These are phyloP conservation scores for Melinaea menophilus DNA, from an alignment of 2,888 invertebrate species.

Conservation along the genomic window DNA sequence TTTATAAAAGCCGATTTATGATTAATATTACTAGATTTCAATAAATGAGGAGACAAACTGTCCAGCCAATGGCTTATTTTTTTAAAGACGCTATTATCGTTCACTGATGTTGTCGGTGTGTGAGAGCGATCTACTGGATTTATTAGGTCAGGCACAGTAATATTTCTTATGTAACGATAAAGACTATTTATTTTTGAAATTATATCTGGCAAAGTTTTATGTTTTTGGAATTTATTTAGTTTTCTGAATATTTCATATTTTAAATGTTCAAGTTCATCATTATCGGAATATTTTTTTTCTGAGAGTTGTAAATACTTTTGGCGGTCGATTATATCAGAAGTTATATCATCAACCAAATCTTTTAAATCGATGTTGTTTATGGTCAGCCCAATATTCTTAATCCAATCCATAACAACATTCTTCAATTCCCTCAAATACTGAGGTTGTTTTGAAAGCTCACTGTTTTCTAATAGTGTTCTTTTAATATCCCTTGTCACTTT, in stretches of 20 bases:
- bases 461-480: neutral
- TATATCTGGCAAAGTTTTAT: conserved; percentile 14
- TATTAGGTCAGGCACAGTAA: conserved; percentile 5
- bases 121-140: neutral
- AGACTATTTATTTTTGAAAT: conserved; percentile 17
- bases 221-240: conserved; percentile 13
- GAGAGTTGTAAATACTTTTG: conserved; percentile 27
- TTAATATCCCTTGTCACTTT: neutral
- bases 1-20: conserved; percentile 13
- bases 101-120: neutral
- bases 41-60: conserved; percentile 9
- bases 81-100: neutral
- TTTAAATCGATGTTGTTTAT: conserved; percentile 10
- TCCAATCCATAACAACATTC: conserved; percentile 17
- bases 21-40: neutral
- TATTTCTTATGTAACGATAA: conserved; percentile 4
- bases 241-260: conserved; percentile 27
- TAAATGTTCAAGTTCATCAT: conserved; percentile 26
- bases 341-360: conserved; percentile 18
- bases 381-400: conserved; percentile 10
- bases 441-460: conserved; percentile 1
- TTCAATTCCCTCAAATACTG: conserved; percentile 15
- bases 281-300: conserved; percentile 7
- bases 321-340: conserved; percentile 22
- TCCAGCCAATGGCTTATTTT: conserved; percentile 18